Conservation (phyloP, 2,113 vertebrate genomes). For the Grammomys surdaster region DNA sequence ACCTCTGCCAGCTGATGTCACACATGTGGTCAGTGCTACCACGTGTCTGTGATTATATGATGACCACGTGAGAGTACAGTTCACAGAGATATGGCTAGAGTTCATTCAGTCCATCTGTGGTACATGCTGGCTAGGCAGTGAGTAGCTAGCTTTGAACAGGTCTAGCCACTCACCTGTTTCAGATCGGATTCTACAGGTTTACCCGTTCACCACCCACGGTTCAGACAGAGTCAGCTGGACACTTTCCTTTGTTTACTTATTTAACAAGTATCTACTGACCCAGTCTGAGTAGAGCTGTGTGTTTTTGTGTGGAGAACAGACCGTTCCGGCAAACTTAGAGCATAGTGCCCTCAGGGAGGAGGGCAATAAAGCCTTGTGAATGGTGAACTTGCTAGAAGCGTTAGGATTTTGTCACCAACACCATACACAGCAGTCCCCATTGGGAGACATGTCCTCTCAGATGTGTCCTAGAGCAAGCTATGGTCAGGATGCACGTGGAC, state of each 20-base stretch:
- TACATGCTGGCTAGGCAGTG: neutral
- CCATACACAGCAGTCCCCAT: rapidly evolving
- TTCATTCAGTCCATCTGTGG: neutral
- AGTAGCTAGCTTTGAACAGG: neutral
- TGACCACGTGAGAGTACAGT: rapidly evolving
- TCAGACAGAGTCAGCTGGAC: neutral
- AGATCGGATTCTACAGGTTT: neutral
- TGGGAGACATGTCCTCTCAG: neutral
- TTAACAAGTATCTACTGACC: neutral
- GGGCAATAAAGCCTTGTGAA: neutral
- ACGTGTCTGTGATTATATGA: neutral
- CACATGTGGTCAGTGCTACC: neutral
- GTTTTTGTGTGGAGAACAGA: neutral
- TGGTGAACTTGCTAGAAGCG: rapidly evolving
- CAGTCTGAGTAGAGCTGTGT: neutral
- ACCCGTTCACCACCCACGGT: neutral
- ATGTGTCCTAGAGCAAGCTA: neutral
- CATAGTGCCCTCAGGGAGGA: neutral
- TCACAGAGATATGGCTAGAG: neutral
- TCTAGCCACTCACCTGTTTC: neutral
- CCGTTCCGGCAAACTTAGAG: neutral
- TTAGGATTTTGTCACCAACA: neutral
- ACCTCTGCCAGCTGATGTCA: neutral
- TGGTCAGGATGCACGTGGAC: neutral
- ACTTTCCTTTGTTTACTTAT: neutral